These are phyloP conservation scores for Phorcus lineatus DNA, from an alignment of 2,888 invertebrate genomes.

Conservation along the genomic window DNA sequence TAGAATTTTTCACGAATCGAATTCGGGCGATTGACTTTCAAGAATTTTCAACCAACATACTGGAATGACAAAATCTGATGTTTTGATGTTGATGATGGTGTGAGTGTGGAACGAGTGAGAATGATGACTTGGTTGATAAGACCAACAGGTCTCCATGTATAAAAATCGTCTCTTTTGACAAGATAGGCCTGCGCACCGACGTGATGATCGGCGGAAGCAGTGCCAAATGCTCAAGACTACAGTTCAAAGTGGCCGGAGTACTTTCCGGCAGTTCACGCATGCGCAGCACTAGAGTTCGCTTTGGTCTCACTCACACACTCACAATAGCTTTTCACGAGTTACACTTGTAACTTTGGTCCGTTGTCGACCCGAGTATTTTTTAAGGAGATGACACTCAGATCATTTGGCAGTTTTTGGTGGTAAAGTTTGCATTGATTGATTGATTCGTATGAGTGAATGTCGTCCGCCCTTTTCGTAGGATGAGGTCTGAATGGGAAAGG, in stretches of 20 bases:
- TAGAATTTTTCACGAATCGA: not conserved
- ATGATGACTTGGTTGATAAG: too few species aligned
- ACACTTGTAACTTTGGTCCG: not conserved
- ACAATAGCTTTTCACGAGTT: not conserved
- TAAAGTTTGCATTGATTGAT: not conserved
- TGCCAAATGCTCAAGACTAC: not conserved
- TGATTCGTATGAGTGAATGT: not conserved
- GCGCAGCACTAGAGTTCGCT: not conserved
- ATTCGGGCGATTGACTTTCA: not conserved
- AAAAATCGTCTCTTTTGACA: too few species aligned
- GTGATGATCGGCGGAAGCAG: not conserved
- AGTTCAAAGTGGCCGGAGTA: not conserved
- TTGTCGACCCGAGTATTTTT: not conserved
- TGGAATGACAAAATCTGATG: not conserved
- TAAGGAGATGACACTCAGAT: not conserved
- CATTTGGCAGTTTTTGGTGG: constrained; percentile 9
- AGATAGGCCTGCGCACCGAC: not conserved
- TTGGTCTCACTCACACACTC: too few species aligned
- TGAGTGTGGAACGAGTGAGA: too few species aligned
- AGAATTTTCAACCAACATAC: not conserved
- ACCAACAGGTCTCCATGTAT: too few species aligned
- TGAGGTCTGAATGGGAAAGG: not conserved
- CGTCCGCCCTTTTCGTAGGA: not conserved
- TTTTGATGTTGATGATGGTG: too few species aligned
- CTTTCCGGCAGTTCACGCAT: not conserved